Conservation (phyloP, 2,888 invertebrate species). For the Phrixothrix hirtus region DNA sequence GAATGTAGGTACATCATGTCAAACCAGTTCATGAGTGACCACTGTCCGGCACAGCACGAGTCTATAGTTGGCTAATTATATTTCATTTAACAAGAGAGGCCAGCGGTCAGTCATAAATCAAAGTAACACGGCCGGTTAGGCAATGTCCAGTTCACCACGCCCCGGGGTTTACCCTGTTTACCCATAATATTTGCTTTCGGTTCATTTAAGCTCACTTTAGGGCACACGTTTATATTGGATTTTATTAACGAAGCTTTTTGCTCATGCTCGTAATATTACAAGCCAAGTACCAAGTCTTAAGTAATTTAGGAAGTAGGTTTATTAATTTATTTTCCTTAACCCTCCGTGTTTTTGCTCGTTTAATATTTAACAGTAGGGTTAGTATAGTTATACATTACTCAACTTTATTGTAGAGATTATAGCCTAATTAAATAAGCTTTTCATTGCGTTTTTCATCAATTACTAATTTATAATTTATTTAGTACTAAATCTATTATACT, state of each 20-base stretch:
- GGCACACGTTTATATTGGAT: constrained; percentile 28
- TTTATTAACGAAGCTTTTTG: constrained; percentile 19
- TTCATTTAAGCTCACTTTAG: constrained; percentile 42
- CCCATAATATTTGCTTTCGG: constrained; percentile 54
- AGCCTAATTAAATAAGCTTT: not conserved
- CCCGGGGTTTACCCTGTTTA: constrained; percentile 52
- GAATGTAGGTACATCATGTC: constrained; percentile 19
- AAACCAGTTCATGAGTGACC: constrained; percentile 41
- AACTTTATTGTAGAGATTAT: constrained; percentile 1
- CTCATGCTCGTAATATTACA: constrained; percentile 6
- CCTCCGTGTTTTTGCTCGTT: constrained; percentile 1
- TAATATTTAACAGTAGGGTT: constrained; percentile 3
- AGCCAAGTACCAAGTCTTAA: constrained; percentile 4
- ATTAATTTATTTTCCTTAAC: constrained; percentile 11
- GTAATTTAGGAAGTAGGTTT: constrained; percentile 10
- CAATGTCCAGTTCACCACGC: constrained; percentile 44
- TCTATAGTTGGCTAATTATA: constrained; percentile 44
- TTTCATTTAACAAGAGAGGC: constrained; percentile 38
- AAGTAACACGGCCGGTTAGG: constrained; percentile 34
- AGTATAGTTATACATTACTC: not conserved
- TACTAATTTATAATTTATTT: not conserved
- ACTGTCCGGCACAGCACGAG: constrained; percentile 45
- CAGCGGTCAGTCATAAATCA: constrained; percentile 45
- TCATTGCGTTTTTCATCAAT: not conserved
- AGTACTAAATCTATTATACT: too few relatives aligned